These are phyloP conservation scores for Noctua comes DNA, from an alignment of 2,888 invertebrate genomes.

Conservation along the genomic window DNA sequence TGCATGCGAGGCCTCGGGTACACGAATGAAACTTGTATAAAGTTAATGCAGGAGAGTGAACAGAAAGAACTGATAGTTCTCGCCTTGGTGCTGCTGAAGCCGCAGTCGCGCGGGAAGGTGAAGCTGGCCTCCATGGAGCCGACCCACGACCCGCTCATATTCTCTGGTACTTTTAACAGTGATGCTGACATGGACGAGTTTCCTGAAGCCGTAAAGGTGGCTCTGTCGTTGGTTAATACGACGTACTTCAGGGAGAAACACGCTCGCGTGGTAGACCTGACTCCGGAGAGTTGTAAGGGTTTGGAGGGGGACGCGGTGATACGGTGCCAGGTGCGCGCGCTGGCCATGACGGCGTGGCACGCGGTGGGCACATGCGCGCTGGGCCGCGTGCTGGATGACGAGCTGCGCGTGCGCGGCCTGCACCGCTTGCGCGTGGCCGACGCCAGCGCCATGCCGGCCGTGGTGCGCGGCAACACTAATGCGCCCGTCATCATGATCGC, in stretches of 20 bases:
- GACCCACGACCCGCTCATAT: constrained; percentile 76
- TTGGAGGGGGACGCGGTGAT: constrained; percentile 75
- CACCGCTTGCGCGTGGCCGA: constrained; percentile 79
- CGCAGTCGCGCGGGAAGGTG: constrained; percentile 81
- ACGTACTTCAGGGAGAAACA: constrained; percentile 75
- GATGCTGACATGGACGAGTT: constrained; percentile 74
- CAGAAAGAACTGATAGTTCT: constrained; percentile 76
- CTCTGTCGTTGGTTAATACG: constrained; percentile 74
- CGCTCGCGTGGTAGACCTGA: constrained; percentile 75
- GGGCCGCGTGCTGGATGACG: constrained; percentile 79
- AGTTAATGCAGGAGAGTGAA: constrained; percentile 70
- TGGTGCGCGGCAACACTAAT: constrained; percentile 83
- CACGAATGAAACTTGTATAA: constrained; percentile 72
- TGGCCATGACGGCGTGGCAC: constrained; percentile 84
- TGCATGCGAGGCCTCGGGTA: constrained; percentile 76
- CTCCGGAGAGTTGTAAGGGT: constrained; percentile 72
- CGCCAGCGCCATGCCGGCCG: constrained; percentile 82
- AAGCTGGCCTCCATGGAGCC: constrained; percentile 74
- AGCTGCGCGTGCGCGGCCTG: constrained; percentile 76
- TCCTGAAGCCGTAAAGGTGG: constrained; percentile 74
- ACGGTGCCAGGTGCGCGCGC: constrained; percentile 81
- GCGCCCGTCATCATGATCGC: constrained; percentile 85
- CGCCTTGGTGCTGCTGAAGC: constrained; percentile 81
- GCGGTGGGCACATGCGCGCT: constrained; percentile 83
- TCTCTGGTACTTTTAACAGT: constrained; percentile 79